Conservation (phyloP, 2,888 invertebrate species). For the Pollenia labialis region DNA sequence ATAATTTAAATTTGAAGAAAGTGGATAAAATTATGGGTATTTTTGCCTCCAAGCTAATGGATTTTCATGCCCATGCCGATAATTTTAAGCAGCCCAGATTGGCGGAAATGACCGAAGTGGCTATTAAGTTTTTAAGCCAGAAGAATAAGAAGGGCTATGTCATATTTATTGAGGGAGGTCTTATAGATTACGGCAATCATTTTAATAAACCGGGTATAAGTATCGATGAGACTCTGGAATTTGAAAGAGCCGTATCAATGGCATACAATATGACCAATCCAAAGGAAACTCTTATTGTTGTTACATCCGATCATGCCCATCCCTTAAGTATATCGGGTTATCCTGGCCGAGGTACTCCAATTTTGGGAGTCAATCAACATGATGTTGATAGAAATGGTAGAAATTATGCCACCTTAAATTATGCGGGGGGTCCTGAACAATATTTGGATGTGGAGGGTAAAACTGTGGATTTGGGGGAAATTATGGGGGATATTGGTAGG, state of each 20-base stretch:
- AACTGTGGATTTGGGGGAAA: constrained; percentile 75
- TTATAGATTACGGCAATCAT: constrained; percentile 92
- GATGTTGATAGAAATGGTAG: constrained; percentile 75
- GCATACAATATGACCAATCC: constrained; percentile 86
- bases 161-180: constrained; percentile 87
- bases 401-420: constrained; percentile 88
- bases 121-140: constrained; percentile 86
- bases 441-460: constrained; percentile 76
- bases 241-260: constrained; percentile 88
- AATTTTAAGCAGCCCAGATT: constrained; percentile 78
- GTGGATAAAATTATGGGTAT: constrained; percentile 86
- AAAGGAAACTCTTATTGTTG: constrained; percentile 91
- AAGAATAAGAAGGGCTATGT: constrained; percentile 86
- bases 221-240: constrained; percentile 90
- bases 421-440: constrained; percentile 88
- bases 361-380: constrained; percentile 84
- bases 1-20: constrained; percentile 83
- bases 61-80: constrained; percentile 77
- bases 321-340: constrained; percentile 91
- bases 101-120: constrained; percentile 89
- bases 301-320: constrained; percentile 91
- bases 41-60: constrained; percentile 78
- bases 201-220: constrained; percentile 87
- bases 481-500: constrained; percentile 17
- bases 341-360: constrained; percentile 85